A percentile compares a stretch with the other conserved stretches of the same genome.
Conservation (phyloP, 2,113 vertebrate species). For the Onychostruthus taczanowskii region DNA sequence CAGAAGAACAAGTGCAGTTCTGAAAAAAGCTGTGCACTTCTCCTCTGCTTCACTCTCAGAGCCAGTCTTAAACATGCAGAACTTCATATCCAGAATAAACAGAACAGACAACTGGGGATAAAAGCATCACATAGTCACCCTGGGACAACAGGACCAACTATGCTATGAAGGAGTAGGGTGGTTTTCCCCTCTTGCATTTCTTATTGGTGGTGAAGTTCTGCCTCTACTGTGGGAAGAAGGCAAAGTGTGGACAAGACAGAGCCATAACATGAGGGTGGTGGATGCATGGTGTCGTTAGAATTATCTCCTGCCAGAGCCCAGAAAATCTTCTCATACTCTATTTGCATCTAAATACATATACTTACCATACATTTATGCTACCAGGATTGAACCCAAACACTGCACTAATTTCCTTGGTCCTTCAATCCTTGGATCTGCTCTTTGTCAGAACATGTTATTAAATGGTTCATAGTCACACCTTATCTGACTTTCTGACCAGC, state of each 20-base stretch:
- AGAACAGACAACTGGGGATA: background rate
- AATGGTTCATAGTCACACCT: background rate
- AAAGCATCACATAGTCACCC: background rate
- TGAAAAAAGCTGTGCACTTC: background rate
- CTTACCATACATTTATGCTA: background rate
- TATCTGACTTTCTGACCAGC: background rate
- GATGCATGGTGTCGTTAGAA: background rate
- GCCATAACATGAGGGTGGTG: rapidly evolving
- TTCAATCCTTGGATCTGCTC: background rate
- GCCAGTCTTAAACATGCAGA: background rate
- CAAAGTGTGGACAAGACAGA: background rate
- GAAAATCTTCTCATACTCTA: background rate
- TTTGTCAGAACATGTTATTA: background rate
- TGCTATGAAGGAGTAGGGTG: background rate
- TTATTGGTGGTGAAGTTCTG: background rate
- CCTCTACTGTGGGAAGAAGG: background rate
- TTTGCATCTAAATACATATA: background rate
- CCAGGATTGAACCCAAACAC: background rate
- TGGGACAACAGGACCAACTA: background rate
- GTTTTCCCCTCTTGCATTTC: background rate
- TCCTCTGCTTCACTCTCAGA: background rate
- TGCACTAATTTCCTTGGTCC: background rate
- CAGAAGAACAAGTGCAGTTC: background rate
- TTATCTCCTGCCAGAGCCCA: background rate
- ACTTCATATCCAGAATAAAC: background rate